Base-by-base conservation (phyloP, 2,113 vertebrate species). In the Varanus salvator region DNA sequence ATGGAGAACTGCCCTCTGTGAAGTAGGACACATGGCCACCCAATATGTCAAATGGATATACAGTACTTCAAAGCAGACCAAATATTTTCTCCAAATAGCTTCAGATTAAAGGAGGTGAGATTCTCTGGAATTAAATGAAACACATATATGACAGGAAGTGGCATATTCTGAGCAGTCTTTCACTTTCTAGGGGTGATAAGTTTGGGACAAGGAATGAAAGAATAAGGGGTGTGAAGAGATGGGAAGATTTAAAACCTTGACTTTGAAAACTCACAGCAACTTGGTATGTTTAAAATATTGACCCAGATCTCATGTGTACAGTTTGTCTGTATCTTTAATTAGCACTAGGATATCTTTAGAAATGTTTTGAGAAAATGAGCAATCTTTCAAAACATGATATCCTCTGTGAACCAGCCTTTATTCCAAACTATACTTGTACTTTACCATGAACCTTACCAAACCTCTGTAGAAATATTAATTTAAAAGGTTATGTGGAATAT, bases 401-500 rank as follows among this genome's bases (percentile, higher is more conserved):
- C 84, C 9, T 87, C 48, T 87, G 78, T 76, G 66, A 29, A 50
- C 89, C 88, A 0, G 8, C 66, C 54, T 64, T 84, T 54, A 25
- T 88, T 60, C 84, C 74, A 12, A 8, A 82, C 17, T 82, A 38
- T 90, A 77, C 0, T 54, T 31, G 71, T n/a, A 80, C 0, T 29
- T 14, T 74, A 50, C 54, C 1, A 17, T 84, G 82, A 77, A 86
- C 29, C 54, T 8, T 12, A 89, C 86, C 80, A 68, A 84, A 71
- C 23, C 12, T 34, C 52, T 90, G 80, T 85, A 90, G n/a, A 86
- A 74, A n/a, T 86, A 90, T 54, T n/a, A 78, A 29, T 78, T 52
- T 52, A 72, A 31, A 64, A 31, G 48, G 38, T 93, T 91, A 91
- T 80, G 69, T 11, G 68, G 90, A 60, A 93, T 91, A 87, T 92